Evolutionary conservation across 2,797 vertebrate species (phyloP).

Genomic region (Sebastes paucispinis): DNA sequence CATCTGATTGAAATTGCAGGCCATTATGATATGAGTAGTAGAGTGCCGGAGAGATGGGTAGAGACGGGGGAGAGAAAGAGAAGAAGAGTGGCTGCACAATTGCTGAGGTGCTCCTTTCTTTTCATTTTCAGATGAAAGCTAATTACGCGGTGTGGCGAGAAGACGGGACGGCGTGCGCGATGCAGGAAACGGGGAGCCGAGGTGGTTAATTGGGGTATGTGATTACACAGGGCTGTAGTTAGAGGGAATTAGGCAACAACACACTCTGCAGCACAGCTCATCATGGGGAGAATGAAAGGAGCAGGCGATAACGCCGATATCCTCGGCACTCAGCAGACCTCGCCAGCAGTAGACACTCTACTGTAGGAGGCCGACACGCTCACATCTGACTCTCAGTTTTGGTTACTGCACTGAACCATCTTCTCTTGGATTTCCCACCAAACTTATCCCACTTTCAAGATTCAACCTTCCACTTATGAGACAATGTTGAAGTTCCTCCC

Average conservation of each 20-base stretch:
- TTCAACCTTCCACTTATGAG: neutral
- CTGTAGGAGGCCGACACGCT: constrained; percentile 20
- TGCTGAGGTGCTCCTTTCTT: constrained; percentile 91
- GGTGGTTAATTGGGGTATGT: constrained; percentile 98
- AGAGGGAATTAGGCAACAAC: constrained; percentile 97
- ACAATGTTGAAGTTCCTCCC: neutral
- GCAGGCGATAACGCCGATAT: constrained; percentile 90
- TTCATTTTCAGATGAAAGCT: constrained; percentile 94
- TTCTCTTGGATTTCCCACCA: no score
- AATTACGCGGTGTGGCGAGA: constrained; percentile 96
- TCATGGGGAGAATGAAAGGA: constrained; percentile 90
- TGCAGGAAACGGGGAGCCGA: constrained; percentile 91
- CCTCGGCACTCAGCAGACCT: constrained; percentile 87
- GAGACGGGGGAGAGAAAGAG: constrained; percentile 54
- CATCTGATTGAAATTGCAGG: constrained; percentile 98
- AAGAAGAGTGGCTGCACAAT: constrained; percentile 87
- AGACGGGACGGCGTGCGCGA: constrained; percentile 71
- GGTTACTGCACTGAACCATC: neutral
- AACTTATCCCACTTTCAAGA: no score
- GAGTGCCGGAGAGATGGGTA: constrained; percentile 54
- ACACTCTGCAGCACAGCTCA: constrained; percentile 94
- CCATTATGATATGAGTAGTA: constrained; percentile 89
- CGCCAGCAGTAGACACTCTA: constrained; percentile 29
- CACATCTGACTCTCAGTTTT: constrained; percentile 35
- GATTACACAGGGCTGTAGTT: constrained; percentile 99